Percentiles rank a stretch among this genome's conserved stretches.
Evolutionary conservation across 2,113 vertebrate genomes (phyloP).

Genomic region (Garra rufa): DNA sequence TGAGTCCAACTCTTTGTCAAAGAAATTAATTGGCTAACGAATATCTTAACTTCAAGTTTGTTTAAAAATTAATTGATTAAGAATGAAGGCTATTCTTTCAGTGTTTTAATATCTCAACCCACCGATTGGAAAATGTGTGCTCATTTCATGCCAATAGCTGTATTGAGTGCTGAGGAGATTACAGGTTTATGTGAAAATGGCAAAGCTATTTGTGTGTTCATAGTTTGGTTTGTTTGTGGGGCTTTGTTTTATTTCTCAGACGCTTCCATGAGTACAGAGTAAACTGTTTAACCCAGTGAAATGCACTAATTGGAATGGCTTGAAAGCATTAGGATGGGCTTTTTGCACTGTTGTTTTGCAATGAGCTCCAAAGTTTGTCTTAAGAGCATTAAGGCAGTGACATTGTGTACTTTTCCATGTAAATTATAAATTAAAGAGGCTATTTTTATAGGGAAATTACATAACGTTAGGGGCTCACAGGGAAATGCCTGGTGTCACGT

Average conservation of each 20-base stretch:
- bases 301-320: neutral
- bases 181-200: neutral
- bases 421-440: conserved; percentile 5
- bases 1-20: no score
- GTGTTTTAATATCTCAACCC: neutral
- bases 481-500: neutral
- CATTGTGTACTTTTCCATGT: neutral
- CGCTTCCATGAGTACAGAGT: neutral
- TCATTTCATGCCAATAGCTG: neutral
- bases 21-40: neutral
- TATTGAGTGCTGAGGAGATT: neutral
- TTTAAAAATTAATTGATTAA: neutral
- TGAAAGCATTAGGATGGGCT: neutral
- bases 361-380: neutral
- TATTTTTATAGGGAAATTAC: conserved; percentile 4
- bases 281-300: neutral
- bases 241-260: conserved; percentile 12
- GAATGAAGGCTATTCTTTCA: neutral
- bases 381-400: conserved; percentile 9
- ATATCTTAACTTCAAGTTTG: neutral
- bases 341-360: conserved; percentile 14
- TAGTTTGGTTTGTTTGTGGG: neutral
- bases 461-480: neutral
- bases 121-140: neutral
- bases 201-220: neutral